These are phyloP conservation scores for Neolamprologus hecqui DNA, from an alignment of 2,113 vertebrate genomes.

Conservation along the genomic window DNA sequence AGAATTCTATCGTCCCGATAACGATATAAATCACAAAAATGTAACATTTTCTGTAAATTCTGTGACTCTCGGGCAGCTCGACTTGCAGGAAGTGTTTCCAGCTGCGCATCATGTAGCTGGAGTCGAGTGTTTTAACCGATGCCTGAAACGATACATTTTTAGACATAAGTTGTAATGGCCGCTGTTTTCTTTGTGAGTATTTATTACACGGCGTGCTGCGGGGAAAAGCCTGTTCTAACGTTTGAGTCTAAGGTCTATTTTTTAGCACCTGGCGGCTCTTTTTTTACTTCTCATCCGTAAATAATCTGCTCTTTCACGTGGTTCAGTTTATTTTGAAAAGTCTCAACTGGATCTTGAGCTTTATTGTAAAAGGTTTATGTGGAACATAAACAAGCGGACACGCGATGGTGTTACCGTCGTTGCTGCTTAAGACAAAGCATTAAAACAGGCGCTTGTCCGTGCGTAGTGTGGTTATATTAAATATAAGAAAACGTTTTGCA, in stretches of 20 bases:
- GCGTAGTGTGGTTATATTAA: too few relatives aligned
- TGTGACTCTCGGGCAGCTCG: background rate
- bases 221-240: background rate
- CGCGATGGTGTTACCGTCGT: fast-evolving
- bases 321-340: too few relatives aligned
- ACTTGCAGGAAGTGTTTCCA: background rate
- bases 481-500: background rate
- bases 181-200: background rate
- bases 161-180: background rate
- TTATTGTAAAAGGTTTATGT: too few relatives aligned
- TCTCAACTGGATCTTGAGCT: too few relatives aligned
- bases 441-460: too few relatives aligned
- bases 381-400: too few relatives aligned
- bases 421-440: fast-evolving
- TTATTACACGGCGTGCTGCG: background rate
- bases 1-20: background rate
- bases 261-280: background rate
- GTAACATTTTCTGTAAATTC: background rate
- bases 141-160: fast-evolving
- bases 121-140: background rate
- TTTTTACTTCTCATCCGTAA: too few relatives aligned
- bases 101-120: background rate
- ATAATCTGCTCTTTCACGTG: too few relatives aligned
- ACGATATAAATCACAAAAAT: background rate
- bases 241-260: background rate